Evolutionary conservation across 2,888 invertebrate genomes (phyloP), one percentile per base, ranked within the genome.

Genomic region (Papilio demoleus): DNA sequence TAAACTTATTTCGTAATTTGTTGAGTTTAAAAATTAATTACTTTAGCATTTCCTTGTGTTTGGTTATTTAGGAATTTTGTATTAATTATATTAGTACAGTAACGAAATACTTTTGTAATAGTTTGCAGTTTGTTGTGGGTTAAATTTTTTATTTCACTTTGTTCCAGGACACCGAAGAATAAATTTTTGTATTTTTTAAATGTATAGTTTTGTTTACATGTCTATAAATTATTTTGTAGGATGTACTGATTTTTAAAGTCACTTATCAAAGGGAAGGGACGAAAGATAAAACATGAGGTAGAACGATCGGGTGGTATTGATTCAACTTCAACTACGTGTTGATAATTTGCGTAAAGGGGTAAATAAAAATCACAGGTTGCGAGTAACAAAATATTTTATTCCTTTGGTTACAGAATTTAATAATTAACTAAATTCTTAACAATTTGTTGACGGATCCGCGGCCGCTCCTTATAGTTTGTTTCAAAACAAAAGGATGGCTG

Each of bases 331-430:
- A n/a, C n/a, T n/a, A n/a, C n/a, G n/a, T n/a, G n/a, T n/a, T n/a
- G n/a, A n/a, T n/a, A n/a, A n/a, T n/a, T n/a, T n/a, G n/a, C n/a
- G n/a, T n/a, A n/a, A n/a, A n/a, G n/a, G 19, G 17, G 42, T 42
- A 42, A 75, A 74, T 67, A 75, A 79, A 73, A 72, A 53, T 72
- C 24, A 58, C 19, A 17, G 47, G n/a, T 63, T 67, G 72, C 72
- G 14, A 65, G 64, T 78, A 81, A 80, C 79, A 76, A 78, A 77
- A 77, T 78, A 78, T 81, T 84, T 81, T 85, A 72, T 76, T 81
- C 77, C 82, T 84, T 87, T 86, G 83, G 88, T 90, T 89, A 87
- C 75, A 88, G 88, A 88, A 88, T 86, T 87, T 88, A 88, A 88
- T 75, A 59, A 62, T n/a, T 45, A 67, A 80, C 81, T 89, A 89